These are phyloP conservation scores for Chrysodeixis includens DNA, from an alignment of 2,888 invertebrate genomes.

Conservation along the genomic window DNA sequence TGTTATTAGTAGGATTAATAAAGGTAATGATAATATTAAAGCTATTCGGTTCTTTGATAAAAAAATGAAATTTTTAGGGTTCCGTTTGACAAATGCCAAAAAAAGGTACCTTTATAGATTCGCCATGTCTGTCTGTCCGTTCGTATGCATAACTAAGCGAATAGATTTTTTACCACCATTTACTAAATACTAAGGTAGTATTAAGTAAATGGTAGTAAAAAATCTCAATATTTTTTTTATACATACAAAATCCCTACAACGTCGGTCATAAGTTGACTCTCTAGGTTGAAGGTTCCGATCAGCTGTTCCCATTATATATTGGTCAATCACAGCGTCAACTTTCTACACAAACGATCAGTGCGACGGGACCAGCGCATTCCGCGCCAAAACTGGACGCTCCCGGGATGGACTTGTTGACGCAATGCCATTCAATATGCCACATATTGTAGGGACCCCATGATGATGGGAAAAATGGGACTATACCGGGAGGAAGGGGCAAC, in stretches of 20 bases:
- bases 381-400: constrained; percentile 74
- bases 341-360: constrained; percentile 58
- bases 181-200: too few species aligned
- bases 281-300: constrained; percentile 14
- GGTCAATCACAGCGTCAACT: constrained; percentile 43
- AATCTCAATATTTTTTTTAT: not conserved
- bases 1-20: too few species aligned
- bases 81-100: too few species aligned
- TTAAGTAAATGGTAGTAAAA: too few species aligned
- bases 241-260: not conserved
- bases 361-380: constrained; percentile 68
- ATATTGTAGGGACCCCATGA: constrained; percentile 50
- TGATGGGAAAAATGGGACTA: constrained; percentile 4
- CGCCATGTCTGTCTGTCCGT: too few species aligned
- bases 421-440: constrained; percentile 74
- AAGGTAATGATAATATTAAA: too few species aligned
- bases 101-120: too few species aligned
- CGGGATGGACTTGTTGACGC: constrained; percentile 75
- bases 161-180: too few species aligned
- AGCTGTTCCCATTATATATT: constrained; percentile 36
- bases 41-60: too few species aligned
- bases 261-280: not conserved
- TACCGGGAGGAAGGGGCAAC: too few species aligned
- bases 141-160: too few species aligned
- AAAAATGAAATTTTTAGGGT: too few species aligned